Evolutionary conservation across 2,888 invertebrate genomes (phyloP).

Genomic region (Caradrina clavipalpis): DNA sequence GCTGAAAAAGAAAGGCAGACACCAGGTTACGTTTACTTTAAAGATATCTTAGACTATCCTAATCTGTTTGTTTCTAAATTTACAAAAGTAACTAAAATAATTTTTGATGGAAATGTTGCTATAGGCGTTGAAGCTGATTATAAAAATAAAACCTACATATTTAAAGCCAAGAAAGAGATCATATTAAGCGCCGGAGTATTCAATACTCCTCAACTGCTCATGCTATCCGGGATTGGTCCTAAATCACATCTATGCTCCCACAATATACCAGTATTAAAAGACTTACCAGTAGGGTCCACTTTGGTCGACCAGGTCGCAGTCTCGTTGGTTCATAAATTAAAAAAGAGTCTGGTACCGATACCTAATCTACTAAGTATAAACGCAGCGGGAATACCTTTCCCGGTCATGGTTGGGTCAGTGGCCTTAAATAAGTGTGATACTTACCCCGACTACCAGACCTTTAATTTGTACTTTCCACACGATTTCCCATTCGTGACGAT

Average conservation of each 20-base stretch:
- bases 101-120: slow-evolving; percentile 46
- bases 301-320: slow-evolving; percentile 39
- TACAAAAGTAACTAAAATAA: slow-evolving; percentile 50
- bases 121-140: slow-evolving; percentile 38
- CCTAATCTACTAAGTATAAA: slow-evolving; percentile 1
- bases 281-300: slow-evolving; percentile 50
- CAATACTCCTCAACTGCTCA: slow-evolving; percentile 52
- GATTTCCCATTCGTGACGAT: slow-evolving; percentile 53
- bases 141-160: slow-evolving; percentile 29
- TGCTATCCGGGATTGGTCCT: slow-evolving; percentile 57
- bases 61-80: slow-evolving; percentile 53
- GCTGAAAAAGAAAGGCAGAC: slow-evolving; percentile 49
- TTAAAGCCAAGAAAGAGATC: slow-evolving; percentile 53
- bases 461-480: slow-evolving; percentile 49
- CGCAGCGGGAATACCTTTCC: too few species aligned
- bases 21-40: slow-evolving; percentile 43
- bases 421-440: slow-evolving; percentile 43
- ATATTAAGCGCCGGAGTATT: slow-evolving; percentile 53
- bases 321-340: slow-evolving; percentile 29
- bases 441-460: slow-evolving; percentile 49
- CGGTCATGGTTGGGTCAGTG: slow-evolving; percentile 40
- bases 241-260: slow-evolving; percentile 41
- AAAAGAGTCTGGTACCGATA: slow-evolving; percentile 16
- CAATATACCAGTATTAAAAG: slow-evolving; percentile 21
- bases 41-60: slow-evolving; percentile 12